These are phyloP conservation scores for Metopolophium dirhodum DNA, from an alignment of 1,140 invertebrate species.

Conservation along the genomic window DNA sequence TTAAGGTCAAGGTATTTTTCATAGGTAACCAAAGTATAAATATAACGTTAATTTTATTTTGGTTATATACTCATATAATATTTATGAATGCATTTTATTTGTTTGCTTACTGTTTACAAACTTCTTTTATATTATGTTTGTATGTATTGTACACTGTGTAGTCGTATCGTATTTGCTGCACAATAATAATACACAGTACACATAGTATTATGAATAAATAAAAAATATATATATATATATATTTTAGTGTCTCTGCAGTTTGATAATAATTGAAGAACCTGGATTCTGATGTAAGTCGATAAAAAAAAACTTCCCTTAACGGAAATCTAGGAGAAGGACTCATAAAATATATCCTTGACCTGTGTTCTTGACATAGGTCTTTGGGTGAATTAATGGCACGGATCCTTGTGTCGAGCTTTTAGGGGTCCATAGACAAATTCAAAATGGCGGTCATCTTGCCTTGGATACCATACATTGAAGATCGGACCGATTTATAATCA, in stretches of 20 bases:
- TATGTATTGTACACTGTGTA: neutral
- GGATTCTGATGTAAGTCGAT: neutral
- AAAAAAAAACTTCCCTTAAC: neutral
- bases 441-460: conserved; percentile 5
- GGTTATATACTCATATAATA: neutral
- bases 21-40: neutral
- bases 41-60: neutral
- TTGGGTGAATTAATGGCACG: conserved; percentile 2
- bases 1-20: neutral
- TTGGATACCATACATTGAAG: neutral
- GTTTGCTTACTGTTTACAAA: neutral
- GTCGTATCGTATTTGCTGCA: neutral
- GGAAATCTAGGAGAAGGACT: neutral
- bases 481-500: conserved; percentile 34
- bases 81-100: too few relatives aligned
- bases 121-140: neutral
- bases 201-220: neutral
- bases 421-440: neutral
- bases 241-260: neutral
- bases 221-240: neutral
- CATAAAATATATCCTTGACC: conserved; percentile 31
- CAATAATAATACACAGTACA: neutral
- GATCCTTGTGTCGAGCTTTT: neutral
- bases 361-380: conserved; percentile 12
- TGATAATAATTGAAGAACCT: neutral